phyloP scores from a whole-genome alignment of 2,113 vertebrate species.

The Rana temporaria region DNA sequence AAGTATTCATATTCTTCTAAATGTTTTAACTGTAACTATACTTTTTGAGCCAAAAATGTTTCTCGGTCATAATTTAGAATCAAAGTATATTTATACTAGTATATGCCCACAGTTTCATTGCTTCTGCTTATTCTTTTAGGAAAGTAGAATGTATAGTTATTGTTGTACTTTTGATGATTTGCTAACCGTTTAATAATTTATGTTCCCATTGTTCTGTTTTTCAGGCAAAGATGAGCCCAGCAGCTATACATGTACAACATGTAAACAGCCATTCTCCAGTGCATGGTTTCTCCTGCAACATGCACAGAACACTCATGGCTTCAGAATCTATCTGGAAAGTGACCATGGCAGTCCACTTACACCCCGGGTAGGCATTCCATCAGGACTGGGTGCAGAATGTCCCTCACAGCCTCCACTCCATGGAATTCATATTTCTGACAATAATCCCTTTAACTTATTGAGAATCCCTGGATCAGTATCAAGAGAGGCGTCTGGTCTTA shows the following conservation, averaged over 20 bases:
- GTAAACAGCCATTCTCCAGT: slow-evolving; percentile 98
- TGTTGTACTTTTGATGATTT: neutral
- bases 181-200: slow-evolving; percentile 66
- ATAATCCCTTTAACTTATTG: slow-evolving; percentile 98
- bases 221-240: slow-evolving; percentile 99
- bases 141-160: slow-evolving; percentile 8
- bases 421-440: slow-evolving; percentile 98
- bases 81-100: no score
- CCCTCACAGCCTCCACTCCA: slow-evolving; percentile 96
- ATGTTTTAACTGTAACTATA: no score
- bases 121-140: no score
- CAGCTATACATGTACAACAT: slow-evolving; percentile 99
- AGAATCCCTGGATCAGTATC: slow-evolving; percentile 96
- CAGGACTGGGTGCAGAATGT: slow-evolving; percentile 94
- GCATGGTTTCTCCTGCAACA: slow-evolving; percentile 99
- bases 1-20: no score
- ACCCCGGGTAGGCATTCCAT: slow-evolving; percentile 95
- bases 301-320: slow-evolving; percentile 98
- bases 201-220: slow-evolving; percentile 80
- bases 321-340: slow-evolving; percentile 99
- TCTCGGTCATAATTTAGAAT: no score
- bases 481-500: slow-evolving; percentile 88
- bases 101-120: no score
- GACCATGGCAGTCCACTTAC: slow-evolving; percentile 98
- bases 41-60: no score